These are phyloP conservation scores for Tinamus guttatus DNA, from an alignment of 2,113 vertebrate species.

Conservation along the genomic window DNA sequence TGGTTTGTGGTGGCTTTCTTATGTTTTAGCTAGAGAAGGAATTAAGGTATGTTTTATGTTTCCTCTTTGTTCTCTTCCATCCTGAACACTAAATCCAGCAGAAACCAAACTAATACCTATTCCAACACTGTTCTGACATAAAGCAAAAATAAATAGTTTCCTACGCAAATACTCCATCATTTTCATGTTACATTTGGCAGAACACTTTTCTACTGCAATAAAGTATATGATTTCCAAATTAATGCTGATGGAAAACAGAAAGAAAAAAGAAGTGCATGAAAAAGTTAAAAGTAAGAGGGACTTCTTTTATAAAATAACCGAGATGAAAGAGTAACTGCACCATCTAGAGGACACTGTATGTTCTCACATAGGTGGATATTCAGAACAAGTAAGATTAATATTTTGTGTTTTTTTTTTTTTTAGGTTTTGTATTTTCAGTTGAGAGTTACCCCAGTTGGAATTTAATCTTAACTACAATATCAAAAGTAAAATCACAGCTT, in stretches of 20 bases:
- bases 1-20: neutral
- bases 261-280: neutral
- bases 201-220: neutral
- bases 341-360: slow-evolving; percentile 69
- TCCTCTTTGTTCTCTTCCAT: neutral
- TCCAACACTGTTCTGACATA: neutral
- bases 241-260: neutral
- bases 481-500: slow-evolving; percentile 66
- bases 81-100: neutral
- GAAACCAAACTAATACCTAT: neutral
- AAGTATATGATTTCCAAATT: neutral
- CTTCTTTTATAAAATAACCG: neutral
- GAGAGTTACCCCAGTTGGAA: slow-evolving; percentile 38
- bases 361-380: neutral
- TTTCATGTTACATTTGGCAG: neutral
- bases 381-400: neutral
- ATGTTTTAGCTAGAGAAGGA: neutral
- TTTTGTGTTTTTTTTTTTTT: neutral
- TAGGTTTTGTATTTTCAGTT: slow-evolving; percentile 43
- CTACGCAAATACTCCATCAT: neutral
- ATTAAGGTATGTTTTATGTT: neutral
- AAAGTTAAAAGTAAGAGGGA: neutral
- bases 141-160: neutral
- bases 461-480: slow-evolving; percentile 56
- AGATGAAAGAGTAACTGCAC: slow-evolving; percentile 66